Percentiles rank a stretch among this genome's conserved stretches.
phyloP scores from a whole-genome alignment of 2,888 invertebrate species.

The Tricholauxania praeusta region DNA sequence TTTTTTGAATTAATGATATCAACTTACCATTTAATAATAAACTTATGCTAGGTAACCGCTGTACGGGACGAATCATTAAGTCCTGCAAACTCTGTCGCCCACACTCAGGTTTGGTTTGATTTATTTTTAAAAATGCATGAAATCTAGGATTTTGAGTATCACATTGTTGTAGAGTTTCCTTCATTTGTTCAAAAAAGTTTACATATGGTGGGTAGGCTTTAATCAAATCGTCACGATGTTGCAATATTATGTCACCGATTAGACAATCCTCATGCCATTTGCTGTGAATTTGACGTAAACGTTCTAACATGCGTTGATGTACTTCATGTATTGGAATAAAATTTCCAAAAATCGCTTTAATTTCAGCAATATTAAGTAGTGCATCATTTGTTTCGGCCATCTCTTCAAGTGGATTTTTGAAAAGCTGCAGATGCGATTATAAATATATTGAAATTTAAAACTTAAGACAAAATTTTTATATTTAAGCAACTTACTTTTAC shows the following conservation, averaged over 20 bases:
- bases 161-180: constrained; percentile 91
- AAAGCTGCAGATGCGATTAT: constrained; percentile 75
- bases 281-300: constrained; percentile 66
- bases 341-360: constrained; percentile 95
- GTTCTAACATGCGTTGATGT: constrained; percentile 81
- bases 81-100: constrained; percentile 96
- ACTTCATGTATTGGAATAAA: constrained; percentile 94
- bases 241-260: constrained; percentile 89
- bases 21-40: constrained; percentile 87
- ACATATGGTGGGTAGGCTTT: constrained; percentile 98
- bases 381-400: constrained; percentile 82
- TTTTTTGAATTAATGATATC: background rate
- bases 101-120: constrained; percentile 94
- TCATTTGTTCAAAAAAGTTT: constrained; percentile 97
- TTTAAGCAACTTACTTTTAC: constrained; percentile 77
- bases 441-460: background rate
- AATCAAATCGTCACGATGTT: constrained; percentile 87
- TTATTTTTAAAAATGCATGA: constrained; percentile 97
- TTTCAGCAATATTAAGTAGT: constrained; percentile 89
- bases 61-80: constrained; percentile 96
- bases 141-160: constrained; percentile 95
- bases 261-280: constrained; percentile 90
- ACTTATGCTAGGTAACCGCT: constrained; percentile 95
- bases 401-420: constrained; percentile 92
- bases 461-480: background rate